phyloP scores from a whole-genome alignment of 2,888 invertebrate genomes.

The Globia sparganii region DNA sequence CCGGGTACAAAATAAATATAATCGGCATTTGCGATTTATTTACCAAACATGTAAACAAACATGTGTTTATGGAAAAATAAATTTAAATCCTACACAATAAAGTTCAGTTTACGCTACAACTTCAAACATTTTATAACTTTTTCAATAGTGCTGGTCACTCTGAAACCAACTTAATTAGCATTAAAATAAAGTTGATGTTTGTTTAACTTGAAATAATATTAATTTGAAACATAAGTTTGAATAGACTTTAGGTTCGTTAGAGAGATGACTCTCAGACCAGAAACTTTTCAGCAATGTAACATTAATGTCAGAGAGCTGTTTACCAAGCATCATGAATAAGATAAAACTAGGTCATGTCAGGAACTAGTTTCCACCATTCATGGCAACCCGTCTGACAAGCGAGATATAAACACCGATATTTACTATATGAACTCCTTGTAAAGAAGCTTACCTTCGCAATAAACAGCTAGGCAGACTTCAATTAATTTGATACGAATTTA shows the following conservation, averaged over 20 bases:
- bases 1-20: background rate
- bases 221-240: too few relatives aligned
- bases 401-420: constrained; percentile 35
- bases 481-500: constrained; percentile 32
- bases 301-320: constrained; percentile 43
- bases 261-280: constrained; percentile 4
- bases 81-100: too few relatives aligned
- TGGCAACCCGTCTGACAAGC: constrained; percentile 28
- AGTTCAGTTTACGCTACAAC: too few relatives aligned
- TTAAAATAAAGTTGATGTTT: too few relatives aligned
- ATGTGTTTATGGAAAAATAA: too few relatives aligned
- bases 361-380: constrained; percentile 54
- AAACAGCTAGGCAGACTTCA: constrained; percentile 13
- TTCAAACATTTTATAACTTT: too few relatives aligned
- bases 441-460: constrained; percentile 23
- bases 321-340: constrained; percentile 55
- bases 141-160: too few relatives aligned
- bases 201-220: too few relatives aligned
- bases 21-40: too few relatives aligned
- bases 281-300: constrained; percentile 28
- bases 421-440: constrained; percentile 27
- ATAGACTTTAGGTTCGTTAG: too few relatives aligned
- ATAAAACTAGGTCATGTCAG: constrained; percentile 60
- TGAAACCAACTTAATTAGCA: too few relatives aligned
- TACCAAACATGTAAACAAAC: too few relatives aligned